A percentile compares a stretch with the other conserved stretches of the same genome.
These are phyloP conservation scores for Polietes domitor DNA, from an alignment of 2,888 invertebrate species.

Conservation along the genomic window DNA sequence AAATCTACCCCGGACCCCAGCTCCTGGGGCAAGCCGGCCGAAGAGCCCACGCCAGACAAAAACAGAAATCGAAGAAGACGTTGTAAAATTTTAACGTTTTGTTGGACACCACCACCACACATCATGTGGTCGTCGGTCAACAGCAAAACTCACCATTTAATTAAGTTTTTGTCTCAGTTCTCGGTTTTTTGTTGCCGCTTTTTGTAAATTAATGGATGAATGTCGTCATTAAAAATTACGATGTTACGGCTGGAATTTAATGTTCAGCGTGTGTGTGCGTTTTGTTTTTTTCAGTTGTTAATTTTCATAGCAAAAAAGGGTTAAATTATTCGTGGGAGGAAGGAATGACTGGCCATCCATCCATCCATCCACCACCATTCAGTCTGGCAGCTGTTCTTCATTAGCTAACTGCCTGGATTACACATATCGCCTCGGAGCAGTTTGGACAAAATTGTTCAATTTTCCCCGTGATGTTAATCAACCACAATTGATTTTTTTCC, in stretches of 20 bases:
- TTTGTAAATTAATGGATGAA: neutral
- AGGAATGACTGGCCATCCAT: too few species aligned
- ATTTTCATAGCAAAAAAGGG: neutral
- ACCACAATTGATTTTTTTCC: slow-evolving; percentile 36
- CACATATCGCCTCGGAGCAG: neutral
- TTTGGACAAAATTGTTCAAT: slow-evolving; percentile 7
- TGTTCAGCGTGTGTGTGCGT: too few species aligned
- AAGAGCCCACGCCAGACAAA: neutral
- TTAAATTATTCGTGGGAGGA: slow-evolving; percentile 16
- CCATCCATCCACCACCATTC: too few species aligned
- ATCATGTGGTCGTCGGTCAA: neutral
- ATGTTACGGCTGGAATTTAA: slow-evolving; percentile 14
- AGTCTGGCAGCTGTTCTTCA: neutral
- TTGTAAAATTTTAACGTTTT: slow-evolving; percentile 16
- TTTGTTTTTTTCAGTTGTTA: neutral
- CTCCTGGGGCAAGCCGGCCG: neutral
- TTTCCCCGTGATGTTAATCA: slow-evolving; percentile 9
- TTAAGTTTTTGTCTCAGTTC: slow-evolving; percentile 27
- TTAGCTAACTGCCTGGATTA: neutral
- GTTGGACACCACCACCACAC: slow-evolving; percentile 8
- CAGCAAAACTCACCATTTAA: slow-evolving; percentile 12
- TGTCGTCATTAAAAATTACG: slow-evolving; percentile 30
- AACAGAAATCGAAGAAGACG: neutral
- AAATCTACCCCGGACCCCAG: neutral
- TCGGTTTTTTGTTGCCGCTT: neutral